Conservation (phyloP, 2,113 vertebrate species). For the Pantherophis guttatus region DNA sequence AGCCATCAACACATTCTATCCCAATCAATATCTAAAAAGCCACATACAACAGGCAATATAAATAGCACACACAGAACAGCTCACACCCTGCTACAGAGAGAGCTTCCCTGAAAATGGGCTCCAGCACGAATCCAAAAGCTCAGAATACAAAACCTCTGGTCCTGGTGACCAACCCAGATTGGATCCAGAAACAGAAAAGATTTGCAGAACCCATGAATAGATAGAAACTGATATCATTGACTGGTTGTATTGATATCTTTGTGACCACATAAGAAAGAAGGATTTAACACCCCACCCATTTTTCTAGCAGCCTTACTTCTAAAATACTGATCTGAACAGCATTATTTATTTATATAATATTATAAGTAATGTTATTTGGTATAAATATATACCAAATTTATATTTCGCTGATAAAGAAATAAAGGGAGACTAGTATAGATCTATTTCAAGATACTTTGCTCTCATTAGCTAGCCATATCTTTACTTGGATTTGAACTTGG, state of each 20-base stretch:
- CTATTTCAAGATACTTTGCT: too few relatives aligned
- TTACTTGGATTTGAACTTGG: too few relatives aligned
- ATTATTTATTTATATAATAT: constrained; percentile 17
- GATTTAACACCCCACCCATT: background rate
- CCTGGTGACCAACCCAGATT: background rate
- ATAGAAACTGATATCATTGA: background rate
- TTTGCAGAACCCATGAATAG: background rate
- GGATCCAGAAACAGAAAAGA: background rate
- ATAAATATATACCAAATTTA: too few relatives aligned
- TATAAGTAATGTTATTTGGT: too few relatives aligned
- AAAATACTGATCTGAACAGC: background rate
- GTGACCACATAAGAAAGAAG: background rate
- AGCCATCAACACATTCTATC: background rate
- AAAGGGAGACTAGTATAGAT: too few relatives aligned
- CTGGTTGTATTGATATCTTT: background rate
- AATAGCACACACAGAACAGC: background rate
- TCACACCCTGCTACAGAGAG: background rate
- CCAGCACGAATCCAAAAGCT: background rate
- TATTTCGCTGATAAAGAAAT: too few relatives aligned
- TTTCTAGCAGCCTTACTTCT: background rate
- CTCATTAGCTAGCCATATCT: too few relatives aligned
- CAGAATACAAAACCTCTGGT: background rate
- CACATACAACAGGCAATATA: background rate
- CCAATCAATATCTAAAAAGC: background rate
- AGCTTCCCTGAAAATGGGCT: background rate